Evolutionary conservation across 2,113 vertebrate species (phyloP), one percentile per base, ranked within the genome.

Genomic region (Zeus faber): DNA sequence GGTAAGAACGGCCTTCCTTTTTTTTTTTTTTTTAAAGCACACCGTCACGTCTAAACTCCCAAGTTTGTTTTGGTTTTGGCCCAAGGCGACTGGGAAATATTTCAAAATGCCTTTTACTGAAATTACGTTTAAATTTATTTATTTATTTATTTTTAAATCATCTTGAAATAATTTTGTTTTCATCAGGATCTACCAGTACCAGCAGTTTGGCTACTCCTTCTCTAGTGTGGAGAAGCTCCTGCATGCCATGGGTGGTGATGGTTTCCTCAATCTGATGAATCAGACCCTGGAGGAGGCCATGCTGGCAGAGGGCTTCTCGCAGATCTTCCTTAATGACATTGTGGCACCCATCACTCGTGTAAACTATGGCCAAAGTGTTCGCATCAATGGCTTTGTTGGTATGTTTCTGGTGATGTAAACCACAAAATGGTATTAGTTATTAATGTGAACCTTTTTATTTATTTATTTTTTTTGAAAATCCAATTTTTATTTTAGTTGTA

Each of bases 121-220:
- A 13, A 17, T 39, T 2, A 14, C n/a, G n/a, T n/a, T n/a, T n/a
- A n/a, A n/a, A n/a, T n/a, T n/a, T n/a, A n/a, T n/a, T n/a, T n/a
- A n/a, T n/a, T n/a, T n/a, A n/a, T n/a, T n/a, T n/a, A n/a, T n/a
- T n/a, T n/a, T n/a, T n/a, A n/a, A n/a, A n/a, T n/a, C n/a, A n/a
- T n/a, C n/a, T n/a, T n/a, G n/a, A n/a, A n/a, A n/a, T n/a, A n/a
- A n/a, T n/a, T n/a, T n/a, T n/a, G n/a, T n/a, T n/a, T n/a, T n/a
- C n/a, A 18, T 1, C 80, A 98, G 96, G 86, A 93, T 98, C 79
- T 99, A 99, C 72, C 93, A 95, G 74, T 97, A 92, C 74, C 97
- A 99, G 77, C 89, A 93, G 54, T 89, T 91, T 0, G 91, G 95
- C 11, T 98, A 95, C 3, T 92, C 94, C 17, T 99, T 98, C 88